These are phyloP conservation scores for Odontomyia ornata DNA, from an alignment of 2,888 invertebrate species.

Conservation along the genomic window DNA sequence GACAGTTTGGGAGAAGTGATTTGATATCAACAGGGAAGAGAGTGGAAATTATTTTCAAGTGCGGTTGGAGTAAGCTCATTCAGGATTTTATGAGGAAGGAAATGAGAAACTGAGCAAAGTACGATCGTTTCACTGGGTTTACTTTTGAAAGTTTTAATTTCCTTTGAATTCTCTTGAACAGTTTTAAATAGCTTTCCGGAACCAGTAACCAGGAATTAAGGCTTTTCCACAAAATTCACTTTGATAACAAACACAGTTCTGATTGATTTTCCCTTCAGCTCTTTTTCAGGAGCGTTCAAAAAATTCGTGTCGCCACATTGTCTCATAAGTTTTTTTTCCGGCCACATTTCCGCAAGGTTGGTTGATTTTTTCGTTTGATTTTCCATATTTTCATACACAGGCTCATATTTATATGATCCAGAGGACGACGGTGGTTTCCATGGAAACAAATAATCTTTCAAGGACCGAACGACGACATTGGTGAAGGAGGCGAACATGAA, in stretches of 20 bases:
- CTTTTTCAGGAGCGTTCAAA: neutral
- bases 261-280: conserved; percentile 6
- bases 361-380: conserved; percentile 16
- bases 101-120: neutral
- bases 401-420: no score
- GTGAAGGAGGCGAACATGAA: neutral
- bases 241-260: neutral
- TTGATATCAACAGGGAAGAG: neutral
- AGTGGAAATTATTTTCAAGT: neutral
- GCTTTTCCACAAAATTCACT: neutral
- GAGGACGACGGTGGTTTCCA: neutral
- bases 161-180: neutral
- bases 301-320: conserved; percentile 20
- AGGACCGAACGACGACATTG: neutral
- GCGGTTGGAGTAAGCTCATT: neutral
- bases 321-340: conserved; percentile 30
- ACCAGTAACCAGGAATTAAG: neutral
- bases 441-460: neutral
- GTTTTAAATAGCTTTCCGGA: neutral
- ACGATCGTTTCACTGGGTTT: neutral
- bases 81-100: neutral
- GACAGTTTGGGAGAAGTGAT: conserved; percentile 20
- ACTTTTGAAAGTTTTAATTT: neutral
- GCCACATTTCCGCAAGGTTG: conserved; percentile 5
- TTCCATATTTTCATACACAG: conserved; percentile 10